Evolutionary conservation across 2,113 vertebrate species (phyloP).

Genomic region (Lophius piscatorius): DNA sequence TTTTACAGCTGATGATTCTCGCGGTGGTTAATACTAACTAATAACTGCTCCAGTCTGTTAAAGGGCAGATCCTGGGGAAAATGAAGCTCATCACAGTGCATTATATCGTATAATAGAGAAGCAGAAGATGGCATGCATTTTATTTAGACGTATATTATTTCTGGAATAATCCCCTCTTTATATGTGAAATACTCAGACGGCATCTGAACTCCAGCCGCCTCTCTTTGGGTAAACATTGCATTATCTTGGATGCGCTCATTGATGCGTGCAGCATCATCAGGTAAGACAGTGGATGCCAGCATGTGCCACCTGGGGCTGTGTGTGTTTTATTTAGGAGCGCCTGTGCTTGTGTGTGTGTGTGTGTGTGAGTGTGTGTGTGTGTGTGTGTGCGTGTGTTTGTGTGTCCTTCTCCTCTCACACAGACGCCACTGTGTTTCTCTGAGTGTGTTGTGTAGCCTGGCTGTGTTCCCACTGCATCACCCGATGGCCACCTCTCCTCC

Average conservation of each 20-base stretch:
- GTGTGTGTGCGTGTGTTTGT: conserved; percentile 30
- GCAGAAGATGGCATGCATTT: too few relatives aligned
- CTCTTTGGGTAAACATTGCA: conserved; percentile 57
- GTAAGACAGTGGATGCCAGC: conserved; percentile 61
- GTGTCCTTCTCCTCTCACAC: too few relatives aligned
- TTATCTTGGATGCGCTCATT: conserved; percentile 62
- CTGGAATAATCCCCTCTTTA: conserved; percentile 40
- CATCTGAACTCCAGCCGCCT: conserved; percentile 37
- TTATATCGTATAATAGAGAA: conserved; percentile 16
- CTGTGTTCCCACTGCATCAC: conserved; percentile 48
- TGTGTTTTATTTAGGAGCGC: too few relatives aligned
- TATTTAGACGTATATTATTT: conserved; percentile 40
- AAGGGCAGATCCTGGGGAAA: conserved; percentile 40
- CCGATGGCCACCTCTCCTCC: conserved; percentile 59
- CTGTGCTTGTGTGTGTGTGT: conserved; percentile 33
- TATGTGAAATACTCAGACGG: conserved; percentile 27
- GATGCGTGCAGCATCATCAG: conserved; percentile 70
- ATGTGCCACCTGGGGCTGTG: conserved; percentile 72
- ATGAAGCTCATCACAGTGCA: conserved; percentile 28
- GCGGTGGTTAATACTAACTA: conserved; percentile 77
- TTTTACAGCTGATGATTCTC: conserved; percentile 52
- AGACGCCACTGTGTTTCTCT: conserved; percentile 7
- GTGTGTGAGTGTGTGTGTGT: background rate
- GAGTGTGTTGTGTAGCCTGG: conserved; percentile 32
- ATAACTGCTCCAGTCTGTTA: conserved; percentile 61